Percentiles rank a stretch among this genome's conserved stretches.
Evolutionary conservation across 35 echinoderm and acorn worm species (phyloP).

Genomic region (Apostichopus japonicus): DNA sequence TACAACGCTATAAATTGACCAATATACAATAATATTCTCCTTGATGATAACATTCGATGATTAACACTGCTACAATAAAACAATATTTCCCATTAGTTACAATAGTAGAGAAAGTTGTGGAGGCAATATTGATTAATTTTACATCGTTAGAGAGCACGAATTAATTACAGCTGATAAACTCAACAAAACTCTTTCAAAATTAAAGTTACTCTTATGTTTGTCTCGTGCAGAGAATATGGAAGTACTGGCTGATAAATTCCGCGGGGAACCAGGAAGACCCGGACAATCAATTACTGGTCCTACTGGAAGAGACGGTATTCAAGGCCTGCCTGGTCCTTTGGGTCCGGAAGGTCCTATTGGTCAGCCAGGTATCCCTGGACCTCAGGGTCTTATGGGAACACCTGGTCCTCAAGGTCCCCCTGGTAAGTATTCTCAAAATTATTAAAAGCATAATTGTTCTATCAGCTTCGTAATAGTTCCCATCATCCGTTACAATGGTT

Average conservation of each 20-base stretch:
- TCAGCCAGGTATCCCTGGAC: conserved; percentile 1
- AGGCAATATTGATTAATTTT: too few relatives aligned
- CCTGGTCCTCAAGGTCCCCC: conserved; percentile 41
- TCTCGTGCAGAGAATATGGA: conserved; percentile 52
- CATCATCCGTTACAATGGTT: neutral
- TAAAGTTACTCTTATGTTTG: too few relatives aligned
- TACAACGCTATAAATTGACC: too few relatives aligned
- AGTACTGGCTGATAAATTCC: conserved; percentile 24
- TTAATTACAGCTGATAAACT: too few relatives aligned
- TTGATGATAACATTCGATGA: too few relatives aligned
- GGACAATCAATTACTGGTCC: conserved; percentile 26
- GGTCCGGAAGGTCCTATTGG: conserved; percentile 25
- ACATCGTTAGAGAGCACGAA: too few relatives aligned
- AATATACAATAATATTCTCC: too few relatives aligned
- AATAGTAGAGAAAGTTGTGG: too few relatives aligned
- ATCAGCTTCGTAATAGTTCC: neutral
- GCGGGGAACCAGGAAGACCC: neutral
- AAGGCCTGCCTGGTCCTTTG: neutral
- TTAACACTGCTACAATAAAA: too few relatives aligned
- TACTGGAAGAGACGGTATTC: conserved; percentile 24
- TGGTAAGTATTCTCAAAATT: conserved; percentile 20
- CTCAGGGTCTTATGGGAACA: neutral
- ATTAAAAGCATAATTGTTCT: neutral
- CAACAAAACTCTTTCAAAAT: too few relatives aligned
- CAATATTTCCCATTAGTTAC: too few relatives aligned